Conservation (phyloP, 2,113 vertebrate species). For the Tretioscincus oriximinensis region DNA sequence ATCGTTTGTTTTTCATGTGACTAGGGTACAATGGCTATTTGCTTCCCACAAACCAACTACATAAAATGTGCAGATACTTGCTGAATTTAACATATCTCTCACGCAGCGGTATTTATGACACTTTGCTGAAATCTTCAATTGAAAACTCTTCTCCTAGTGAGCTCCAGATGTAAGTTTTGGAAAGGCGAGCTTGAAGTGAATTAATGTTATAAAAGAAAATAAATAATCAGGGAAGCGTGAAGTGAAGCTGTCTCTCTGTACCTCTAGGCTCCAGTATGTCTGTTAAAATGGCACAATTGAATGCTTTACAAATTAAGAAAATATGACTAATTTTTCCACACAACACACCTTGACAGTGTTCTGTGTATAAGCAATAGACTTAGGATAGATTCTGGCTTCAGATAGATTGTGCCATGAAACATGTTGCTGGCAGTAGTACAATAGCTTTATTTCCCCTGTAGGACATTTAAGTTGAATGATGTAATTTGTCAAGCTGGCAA, state of each 20-base stretch:
- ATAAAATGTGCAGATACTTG: conserved; percentile 75
- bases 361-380: background rate
- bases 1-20: background rate
- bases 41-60: conserved; percentile 69
- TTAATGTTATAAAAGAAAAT: background rate
- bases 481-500: background rate
- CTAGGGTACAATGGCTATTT: conserved; percentile 85
- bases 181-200: background rate
- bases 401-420: background rate
- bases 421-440: background rate
- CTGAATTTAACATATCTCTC: conserved; percentile 85
- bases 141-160: conserved; percentile 72
- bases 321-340: conserved; percentile 6
- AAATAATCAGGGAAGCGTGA: background rate
- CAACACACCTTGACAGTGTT: background rate
- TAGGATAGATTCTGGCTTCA: background rate
- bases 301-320: background rate
- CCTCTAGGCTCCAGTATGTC: background rate
- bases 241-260: background rate
- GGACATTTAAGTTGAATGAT: background rate
- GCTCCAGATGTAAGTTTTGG: conserved; percentile 81
- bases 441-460: background rate
- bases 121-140: conserved; percentile 74
- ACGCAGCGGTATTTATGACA: conserved; percentile 78
- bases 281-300: background rate